Base-by-base conservation (phyloP, 2,113 vertebrate species). In the Crotalus helleri region DNA sequence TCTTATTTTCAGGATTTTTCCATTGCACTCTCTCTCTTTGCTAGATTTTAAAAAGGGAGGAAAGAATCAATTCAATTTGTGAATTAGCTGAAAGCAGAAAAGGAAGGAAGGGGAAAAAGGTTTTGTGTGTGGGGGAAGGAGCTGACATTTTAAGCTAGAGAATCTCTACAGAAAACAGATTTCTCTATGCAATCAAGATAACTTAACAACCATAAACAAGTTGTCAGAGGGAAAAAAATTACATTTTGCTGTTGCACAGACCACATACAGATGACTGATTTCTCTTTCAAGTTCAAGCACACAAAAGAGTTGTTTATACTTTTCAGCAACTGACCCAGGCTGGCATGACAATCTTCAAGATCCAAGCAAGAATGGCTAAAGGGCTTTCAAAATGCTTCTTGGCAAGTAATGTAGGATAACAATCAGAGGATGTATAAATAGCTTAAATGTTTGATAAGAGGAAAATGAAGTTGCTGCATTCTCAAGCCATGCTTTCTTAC, bases 121-220 rank as follows among this genome's bases (percentile, higher is more conserved):
- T 39, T 81, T 5, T 11, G 5, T 1, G 29, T 9, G 44, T 44
- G 44, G 10, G 54, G 91, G 74, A 85, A 90, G 93, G 81, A 93
- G 69, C 86, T 97, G 95, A 96, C 93, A 95, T 96, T 95, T 97
- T 92, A 96, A 97, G 91, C 94, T 96, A 61, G 93, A 94, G 94
- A 96, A 97, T n/a, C 74, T 93, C 92, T 0, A 1, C 90, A 94
- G 94, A 95, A 96, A 97, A 96, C 95, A 97, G 95, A 97, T 97
- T 97, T 97, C 90, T 96, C 92, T 97, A 97, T 95, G 97, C 97
- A 96, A 98, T 98, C 97, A 96, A 96, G 96, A 97, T 96, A 97
- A 94, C 95, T 96, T 97, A 97, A 97, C 95, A 97, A 97, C 94
- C 95, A 96, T 97, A 97, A 96, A 97, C 96, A 97, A 89, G 2